Evolutionary conservation across 2,113 vertebrate genomes (phyloP).

Genomic region (Cyanistes caeruleus): DNA sequence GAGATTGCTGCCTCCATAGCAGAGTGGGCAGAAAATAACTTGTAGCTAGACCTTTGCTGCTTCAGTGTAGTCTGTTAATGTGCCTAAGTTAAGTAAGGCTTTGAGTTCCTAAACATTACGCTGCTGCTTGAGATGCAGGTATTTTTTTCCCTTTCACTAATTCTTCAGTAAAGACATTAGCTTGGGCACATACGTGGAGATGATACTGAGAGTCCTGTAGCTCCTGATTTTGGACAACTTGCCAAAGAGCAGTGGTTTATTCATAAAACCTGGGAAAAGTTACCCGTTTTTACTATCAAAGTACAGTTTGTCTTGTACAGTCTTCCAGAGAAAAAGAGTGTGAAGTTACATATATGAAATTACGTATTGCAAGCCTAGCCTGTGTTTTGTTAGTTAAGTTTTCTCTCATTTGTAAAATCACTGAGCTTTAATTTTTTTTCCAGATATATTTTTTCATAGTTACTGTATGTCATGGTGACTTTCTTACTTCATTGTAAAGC

Average conservation of each 20-base stretch:
- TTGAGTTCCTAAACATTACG: not conserved
- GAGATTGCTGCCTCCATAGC: not conserved
- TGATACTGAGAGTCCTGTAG: not conserved
- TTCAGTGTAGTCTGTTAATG: not conserved
- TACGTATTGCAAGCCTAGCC: not conserved
- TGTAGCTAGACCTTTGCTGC: not conserved
- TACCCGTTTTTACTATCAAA: not conserved
- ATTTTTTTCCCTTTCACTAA: not conserved
- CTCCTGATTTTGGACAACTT: not conserved
- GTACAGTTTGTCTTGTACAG: not conserved
- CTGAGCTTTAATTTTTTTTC: not conserved
- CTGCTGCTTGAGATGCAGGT: not conserved
- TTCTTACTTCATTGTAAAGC: not conserved
- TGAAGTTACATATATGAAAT: not conserved
- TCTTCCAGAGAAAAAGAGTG: not conserved
- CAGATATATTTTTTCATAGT: not conserved
- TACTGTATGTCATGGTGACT: not conserved
- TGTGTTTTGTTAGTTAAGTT: not conserved
- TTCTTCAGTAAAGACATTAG: not conserved
- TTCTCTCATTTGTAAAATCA: not conserved
- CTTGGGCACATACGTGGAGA: not conserved
- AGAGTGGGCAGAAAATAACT: not conserved
- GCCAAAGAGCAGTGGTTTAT: not conserved
- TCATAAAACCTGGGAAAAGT: not conserved
- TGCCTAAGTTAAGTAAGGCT: not conserved